Conservation (phyloP, 1,140 invertebrate species). For the Vanessa tameamea region DNA sequence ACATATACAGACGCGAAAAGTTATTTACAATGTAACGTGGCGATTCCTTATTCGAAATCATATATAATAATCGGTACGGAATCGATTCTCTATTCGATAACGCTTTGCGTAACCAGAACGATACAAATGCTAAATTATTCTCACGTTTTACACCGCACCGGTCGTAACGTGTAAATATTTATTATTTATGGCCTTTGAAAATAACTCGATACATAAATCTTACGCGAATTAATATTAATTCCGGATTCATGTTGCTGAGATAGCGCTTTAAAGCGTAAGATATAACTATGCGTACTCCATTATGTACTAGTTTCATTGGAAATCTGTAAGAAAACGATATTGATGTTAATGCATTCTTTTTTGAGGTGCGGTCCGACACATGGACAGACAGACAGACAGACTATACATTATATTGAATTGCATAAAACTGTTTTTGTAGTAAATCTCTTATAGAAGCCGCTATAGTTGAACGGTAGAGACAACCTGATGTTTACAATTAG, state of each 20-base stretch:
- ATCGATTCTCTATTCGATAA: conserved; percentile 18
- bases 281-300: no score
- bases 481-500: no score
- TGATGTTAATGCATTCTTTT: no score
- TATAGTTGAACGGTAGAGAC: no score
- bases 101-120: conserved; percentile 16
- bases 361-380: no score
- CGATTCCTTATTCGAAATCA: conserved; percentile 15
- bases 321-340: no score
- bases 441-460: no score
- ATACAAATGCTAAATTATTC: conserved; percentile 30
- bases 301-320: no score
- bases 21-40: neutral
- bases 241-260: conserved; percentile 2
- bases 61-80: conserved; percentile 18
- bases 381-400: no score
- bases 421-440: no score
- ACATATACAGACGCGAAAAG: neutral
- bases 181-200: conserved; percentile 22
- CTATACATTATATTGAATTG: no score
- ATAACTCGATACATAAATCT: conserved; percentile 26
- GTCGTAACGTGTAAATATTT: conserved; percentile 30
- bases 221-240: conserved; percentile 17
- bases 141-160: conserved; percentile 26
- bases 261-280: neutral